A percentile compares a stretch with the other conserved stretches of the same genome.
phyloP scores from a whole-genome alignment of 2,888 invertebrate species.

The Steinernema carpocapsae region DNA sequence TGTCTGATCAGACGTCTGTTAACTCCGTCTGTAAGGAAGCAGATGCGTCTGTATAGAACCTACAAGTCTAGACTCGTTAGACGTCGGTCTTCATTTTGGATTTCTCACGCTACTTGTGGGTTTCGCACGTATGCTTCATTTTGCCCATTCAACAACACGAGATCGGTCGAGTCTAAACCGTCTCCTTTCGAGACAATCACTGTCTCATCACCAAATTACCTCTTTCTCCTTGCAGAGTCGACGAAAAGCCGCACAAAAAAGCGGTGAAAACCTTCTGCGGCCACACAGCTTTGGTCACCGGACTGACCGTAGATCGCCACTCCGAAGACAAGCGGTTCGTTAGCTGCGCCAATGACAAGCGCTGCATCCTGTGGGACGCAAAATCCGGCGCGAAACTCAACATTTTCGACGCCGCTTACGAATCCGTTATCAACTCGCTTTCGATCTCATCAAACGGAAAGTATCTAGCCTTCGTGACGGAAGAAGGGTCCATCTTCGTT shows the following conservation, averaged over 20 bases:
- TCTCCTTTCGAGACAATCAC: too few relatives aligned
- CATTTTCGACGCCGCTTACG: constrained; percentile 14
- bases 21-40: too few relatives aligned
- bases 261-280: neutral
- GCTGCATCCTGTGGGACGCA: constrained; percentile 7
- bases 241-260: neutral
- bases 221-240: neutral
- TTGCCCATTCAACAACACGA: too few relatives aligned
- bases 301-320: neutral
- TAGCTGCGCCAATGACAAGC: constrained; percentile 15
- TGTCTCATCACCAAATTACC: neutral
- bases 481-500: neutral
- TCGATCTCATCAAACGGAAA: neutral
- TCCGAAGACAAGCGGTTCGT: neutral
- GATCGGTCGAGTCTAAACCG: too few relatives aligned
- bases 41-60: too few relatives aligned
- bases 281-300: neutral
- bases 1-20: too few relatives aligned
- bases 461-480: neutral
- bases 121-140: neutral
- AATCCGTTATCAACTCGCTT: neutral
- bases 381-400: neutral
- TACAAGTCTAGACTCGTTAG: too few relatives aligned
- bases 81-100: too few relatives aligned
- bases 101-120: too few relatives aligned